Evolutionary conservation across 1,140 invertebrate species (phyloP).

Genomic region (Danaus plexippus): DNA sequence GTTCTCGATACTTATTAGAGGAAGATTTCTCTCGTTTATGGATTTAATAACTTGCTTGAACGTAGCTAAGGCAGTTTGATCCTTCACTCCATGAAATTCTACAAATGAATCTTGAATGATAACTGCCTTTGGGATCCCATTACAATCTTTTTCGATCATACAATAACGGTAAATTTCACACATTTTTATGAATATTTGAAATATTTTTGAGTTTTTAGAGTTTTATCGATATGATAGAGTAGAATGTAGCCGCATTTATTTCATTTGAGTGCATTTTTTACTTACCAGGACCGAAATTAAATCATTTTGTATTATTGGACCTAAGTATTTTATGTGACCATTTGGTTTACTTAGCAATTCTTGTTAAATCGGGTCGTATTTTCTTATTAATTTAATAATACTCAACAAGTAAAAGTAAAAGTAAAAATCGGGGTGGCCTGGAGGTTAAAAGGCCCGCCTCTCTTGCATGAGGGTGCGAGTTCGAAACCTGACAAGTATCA

Average conservation of each 20-base stretch:
- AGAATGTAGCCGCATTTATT: constrained; percentile 24
- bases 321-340: constrained; percentile 33
- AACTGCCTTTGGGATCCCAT: constrained; percentile 23
- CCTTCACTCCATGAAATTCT: constrained; percentile 23
- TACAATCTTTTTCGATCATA: constrained; percentile 23
- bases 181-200: constrained; percentile 24
- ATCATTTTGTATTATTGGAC: constrained; percentile 31
- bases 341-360: constrained; percentile 28
- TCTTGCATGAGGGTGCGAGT: too few relatives aligned
- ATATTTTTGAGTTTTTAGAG: too few relatives aligned
- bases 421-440: too few relatives aligned
- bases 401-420: constrained; percentile 6
- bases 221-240: constrained; percentile 23
- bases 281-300: constrained; percentile 27
- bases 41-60: constrained; percentile 25
- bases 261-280: constrained; percentile 29
- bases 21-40: constrained; percentile 25
- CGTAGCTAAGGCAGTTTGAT: constrained; percentile 26
- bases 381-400: constrained; percentile 28
- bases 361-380: constrained; percentile 31
- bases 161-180: constrained; percentile 25
- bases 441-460: too few relatives aligned
- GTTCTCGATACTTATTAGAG: constrained; percentile 23
- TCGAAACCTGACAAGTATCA: too few relatives aligned
- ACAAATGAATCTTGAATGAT: constrained; percentile 24